These are phyloP conservation scores for Lasiommata megera DNA, from an alignment of 2,888 invertebrate species.

Conservation along the genomic window DNA sequence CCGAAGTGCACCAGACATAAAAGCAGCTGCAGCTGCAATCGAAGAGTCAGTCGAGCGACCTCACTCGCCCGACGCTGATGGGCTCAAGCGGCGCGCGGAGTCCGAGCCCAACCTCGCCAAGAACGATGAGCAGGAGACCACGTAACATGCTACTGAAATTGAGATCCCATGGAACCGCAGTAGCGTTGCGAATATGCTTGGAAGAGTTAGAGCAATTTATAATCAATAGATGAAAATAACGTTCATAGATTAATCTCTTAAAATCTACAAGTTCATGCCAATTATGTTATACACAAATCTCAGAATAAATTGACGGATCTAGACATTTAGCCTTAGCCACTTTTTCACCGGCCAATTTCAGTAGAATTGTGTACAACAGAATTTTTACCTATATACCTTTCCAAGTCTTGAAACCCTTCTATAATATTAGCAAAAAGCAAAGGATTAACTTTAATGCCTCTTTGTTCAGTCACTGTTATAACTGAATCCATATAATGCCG, in stretches of 20 bases:
- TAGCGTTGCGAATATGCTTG: neutral
- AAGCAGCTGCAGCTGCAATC: conserved; percentile 42
- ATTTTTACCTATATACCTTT: no score
- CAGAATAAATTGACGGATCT: no score
- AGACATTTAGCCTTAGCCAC: no score
- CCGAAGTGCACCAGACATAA: conserved; percentile 84
- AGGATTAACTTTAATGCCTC: no score
- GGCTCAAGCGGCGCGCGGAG: conserved; percentile 82
- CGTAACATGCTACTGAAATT: conserved; percentile 42
- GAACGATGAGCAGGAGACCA: conserved; percentile 65
- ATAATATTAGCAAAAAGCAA: no score
- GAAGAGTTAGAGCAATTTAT: neutral
- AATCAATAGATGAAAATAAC: neutral
- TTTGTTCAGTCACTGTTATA: no score
- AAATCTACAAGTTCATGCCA: no score
- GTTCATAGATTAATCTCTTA: neutral
- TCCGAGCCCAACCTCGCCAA: conserved; percentile 83
- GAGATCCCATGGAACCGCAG: neutral
- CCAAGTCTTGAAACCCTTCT: no score
- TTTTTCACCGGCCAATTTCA: no score
- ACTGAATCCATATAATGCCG: no score
- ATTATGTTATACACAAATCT: no score
- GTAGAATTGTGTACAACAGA: no score
- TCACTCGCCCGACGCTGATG: conserved; percentile 58
- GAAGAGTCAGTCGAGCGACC: conserved; percentile 49